Evolutionary conservation across 2,797 vertebrate genomes (phyloP).

Genomic region (Apogon hyalosoma): DNA sequence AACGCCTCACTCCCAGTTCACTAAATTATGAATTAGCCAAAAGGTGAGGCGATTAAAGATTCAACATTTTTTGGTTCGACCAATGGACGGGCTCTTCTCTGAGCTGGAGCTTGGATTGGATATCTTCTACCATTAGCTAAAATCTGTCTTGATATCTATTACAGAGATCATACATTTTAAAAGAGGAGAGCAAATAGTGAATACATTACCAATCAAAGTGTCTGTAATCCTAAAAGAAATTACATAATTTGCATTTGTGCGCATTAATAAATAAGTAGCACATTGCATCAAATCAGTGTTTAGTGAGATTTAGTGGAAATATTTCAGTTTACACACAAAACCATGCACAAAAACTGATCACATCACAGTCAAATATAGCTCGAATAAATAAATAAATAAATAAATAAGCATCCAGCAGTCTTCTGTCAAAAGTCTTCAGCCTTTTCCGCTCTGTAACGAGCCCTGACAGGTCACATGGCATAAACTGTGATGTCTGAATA

Average conservation of each 20-base stretch:
- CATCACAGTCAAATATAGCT: too few species aligned
- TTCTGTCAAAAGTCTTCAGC: conserved; percentile 54
- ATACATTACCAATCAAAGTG: conserved; percentile 78
- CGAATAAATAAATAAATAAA: too few species aligned
- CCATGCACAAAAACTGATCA: background rate
- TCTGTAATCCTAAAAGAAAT: conserved; percentile 60
- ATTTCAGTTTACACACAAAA: conserved; percentile 7
- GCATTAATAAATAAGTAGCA: conserved; percentile 54
- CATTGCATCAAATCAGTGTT: conserved; percentile 19
- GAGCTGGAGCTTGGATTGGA: conserved; percentile 56
- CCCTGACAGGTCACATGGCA: conserved; percentile 75
- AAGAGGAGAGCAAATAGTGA: conserved; percentile 77
- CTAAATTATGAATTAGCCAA: conserved; percentile 86
- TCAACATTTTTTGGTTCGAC: conserved; percentile 66
- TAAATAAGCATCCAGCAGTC: conserved; percentile 2
- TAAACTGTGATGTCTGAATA: conserved; percentile 79
- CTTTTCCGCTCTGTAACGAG: conserved; percentile 55
- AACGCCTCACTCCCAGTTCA: conserved; percentile 77
- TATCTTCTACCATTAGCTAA: conserved; percentile 63
- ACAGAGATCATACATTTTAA: conserved; percentile 80
- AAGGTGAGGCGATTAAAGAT: conserved; percentile 83
- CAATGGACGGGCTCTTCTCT: conserved; percentile 57
- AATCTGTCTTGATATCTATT: conserved; percentile 74
- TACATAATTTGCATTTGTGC: conserved; percentile 36
- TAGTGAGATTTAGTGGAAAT: conserved; percentile 14